Evolutionary conservation across 2,888 invertebrate species (phyloP).

Genomic region (Zele albiditarsus): DNA sequence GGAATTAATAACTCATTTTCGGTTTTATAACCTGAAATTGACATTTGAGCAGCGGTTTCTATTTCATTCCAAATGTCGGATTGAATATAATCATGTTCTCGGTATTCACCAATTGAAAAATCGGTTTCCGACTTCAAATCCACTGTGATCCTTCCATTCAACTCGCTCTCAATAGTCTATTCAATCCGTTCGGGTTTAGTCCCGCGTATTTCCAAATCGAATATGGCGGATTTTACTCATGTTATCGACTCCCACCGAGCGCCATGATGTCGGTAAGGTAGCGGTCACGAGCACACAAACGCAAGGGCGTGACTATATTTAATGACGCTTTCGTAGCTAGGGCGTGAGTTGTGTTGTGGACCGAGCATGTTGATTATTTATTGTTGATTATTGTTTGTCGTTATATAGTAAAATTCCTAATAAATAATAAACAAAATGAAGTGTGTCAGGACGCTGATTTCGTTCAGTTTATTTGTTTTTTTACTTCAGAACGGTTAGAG

Average conservation of each 20-base stretch:
- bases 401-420: neutral
- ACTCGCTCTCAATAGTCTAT: no score
- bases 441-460: neutral
- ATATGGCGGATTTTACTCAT: neutral
- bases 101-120: no score
- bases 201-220: neutral
- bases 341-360: neutral
- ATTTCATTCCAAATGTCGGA: no score
- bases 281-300: neutral
- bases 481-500: neutral
- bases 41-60: no score
- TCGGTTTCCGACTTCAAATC: no score
- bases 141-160: no score
- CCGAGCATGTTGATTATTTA: neutral
- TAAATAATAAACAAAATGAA: neutral
- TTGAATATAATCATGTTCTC: no score
- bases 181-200: no score
- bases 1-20: no score
- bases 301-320: constrained; percentile 14
- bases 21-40: no score
- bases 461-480: neutral
- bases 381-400: neutral
- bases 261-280: constrained; percentile 1
- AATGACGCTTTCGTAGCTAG: constrained; percentile 9
- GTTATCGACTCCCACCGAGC: neutral